phyloP scores from a whole-genome alignment of 2,797 vertebrate genomes.

The Dendrocincla tyrannina region DNA sequence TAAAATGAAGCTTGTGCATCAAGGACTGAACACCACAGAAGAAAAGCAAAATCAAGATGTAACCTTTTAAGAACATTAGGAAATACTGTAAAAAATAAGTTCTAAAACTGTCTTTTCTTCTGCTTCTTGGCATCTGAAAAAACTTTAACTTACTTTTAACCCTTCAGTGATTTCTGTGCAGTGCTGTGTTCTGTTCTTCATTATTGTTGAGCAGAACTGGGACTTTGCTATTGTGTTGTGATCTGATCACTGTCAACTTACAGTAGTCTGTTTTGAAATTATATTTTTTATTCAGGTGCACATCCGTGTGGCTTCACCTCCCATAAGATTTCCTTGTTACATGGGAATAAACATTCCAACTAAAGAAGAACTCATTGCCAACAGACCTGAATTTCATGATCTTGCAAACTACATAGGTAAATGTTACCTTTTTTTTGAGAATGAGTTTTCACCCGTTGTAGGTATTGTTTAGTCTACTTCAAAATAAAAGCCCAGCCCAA shows the following conservation, averaged over 20 bases:
- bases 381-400: slow-evolving; percentile 92
- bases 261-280: background rate
- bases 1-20: background rate
- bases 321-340: slow-evolving; percentile 93
- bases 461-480: background rate
- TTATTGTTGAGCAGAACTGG: background rate
- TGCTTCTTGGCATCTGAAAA: background rate
- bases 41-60: background rate
- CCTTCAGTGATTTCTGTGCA: background rate
- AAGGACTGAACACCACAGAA: background rate
- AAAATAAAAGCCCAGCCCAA: background rate
- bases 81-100: background rate
- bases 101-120: background rate
- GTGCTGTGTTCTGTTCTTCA: background rate
- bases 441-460: background rate
- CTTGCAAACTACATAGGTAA: slow-evolving; percentile 94
- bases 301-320: slow-evolving; percentile 95
- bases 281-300: slow-evolving; percentile 83
- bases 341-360: slow-evolving; percentile 99
- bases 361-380: slow-evolving; percentile 98
- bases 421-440: background rate
- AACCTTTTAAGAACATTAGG: background rate
- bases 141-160: background rate
- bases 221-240: background rate
- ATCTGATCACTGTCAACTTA: background rate